Evolutionary conservation across 2,113 vertebrate genomes (phyloP).

Genomic region (Trinectes maculatus): DNA sequence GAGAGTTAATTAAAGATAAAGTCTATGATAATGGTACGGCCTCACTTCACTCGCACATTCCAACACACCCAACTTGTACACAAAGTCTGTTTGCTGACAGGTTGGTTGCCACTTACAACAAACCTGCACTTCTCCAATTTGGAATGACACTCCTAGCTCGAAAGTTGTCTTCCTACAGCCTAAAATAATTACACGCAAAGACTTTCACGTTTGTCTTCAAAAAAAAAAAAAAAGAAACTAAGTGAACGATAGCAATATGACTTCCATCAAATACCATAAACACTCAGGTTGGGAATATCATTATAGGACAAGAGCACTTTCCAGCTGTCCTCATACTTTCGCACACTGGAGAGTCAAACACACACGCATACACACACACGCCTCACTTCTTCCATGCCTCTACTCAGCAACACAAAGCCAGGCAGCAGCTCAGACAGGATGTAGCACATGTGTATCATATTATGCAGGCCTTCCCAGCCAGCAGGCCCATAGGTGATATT

Average conservation of each 20-base stretch:
- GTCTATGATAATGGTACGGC: conserved; percentile 56
- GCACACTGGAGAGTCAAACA: conserved; percentile 10
- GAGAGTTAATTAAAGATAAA: conserved; percentile 79
- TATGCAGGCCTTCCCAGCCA: conserved; percentile 66
- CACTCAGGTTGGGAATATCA: conserved; percentile 27
- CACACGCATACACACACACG: background rate
- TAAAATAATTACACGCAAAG: conserved; percentile 16
- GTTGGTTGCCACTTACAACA: conserved; percentile 16
- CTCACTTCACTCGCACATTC: conserved; percentile 47
- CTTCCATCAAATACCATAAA: conserved; percentile 44
- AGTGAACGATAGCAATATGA: conserved; percentile 36
- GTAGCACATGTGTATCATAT: conserved; percentile 81
- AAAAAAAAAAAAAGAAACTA: background rate
- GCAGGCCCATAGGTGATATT: conserved; percentile 71
- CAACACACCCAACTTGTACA: conserved; percentile 35
- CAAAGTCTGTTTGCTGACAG: conserved; percentile 31
- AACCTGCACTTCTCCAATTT: conserved; percentile 7
- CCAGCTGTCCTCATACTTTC: conserved; percentile 52
- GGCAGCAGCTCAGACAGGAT: conserved; percentile 74
- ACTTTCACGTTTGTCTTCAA: conserved; percentile 1
- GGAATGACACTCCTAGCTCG: conserved; percentile 6
- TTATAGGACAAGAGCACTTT: conserved; percentile 22
- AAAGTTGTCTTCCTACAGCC: background rate
- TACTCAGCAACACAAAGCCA: conserved; percentile 35
- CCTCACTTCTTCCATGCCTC: background rate